A percentile compares a stretch with the other conserved stretches of the same genome.
phyloP scores from a whole-genome alignment of 2,113 vertebrate genomes.

The Trachemys scripta region DNA sequence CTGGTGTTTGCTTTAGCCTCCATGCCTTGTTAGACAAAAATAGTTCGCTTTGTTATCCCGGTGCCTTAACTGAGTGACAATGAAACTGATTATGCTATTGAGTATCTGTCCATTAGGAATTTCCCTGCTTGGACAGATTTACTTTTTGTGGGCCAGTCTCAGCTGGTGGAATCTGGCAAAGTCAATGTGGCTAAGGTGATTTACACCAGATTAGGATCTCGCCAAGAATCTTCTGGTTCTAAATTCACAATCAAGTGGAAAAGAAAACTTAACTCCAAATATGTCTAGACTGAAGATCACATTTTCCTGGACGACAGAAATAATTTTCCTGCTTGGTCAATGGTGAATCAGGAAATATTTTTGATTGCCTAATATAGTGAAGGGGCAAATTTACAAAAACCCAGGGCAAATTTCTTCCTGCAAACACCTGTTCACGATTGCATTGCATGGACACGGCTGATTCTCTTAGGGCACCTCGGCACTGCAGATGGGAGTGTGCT shows the following conservation, averaged over 20 bases:
- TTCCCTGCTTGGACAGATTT: neutral
- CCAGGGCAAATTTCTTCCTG: neutral
- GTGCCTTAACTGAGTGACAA: neutral
- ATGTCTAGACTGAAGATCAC: neutral
- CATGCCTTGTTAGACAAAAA: fast-evolving
- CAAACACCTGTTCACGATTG: too few relatives aligned
- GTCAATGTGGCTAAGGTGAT: neutral
- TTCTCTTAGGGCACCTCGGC: neutral
- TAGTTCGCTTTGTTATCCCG: fast-evolving
- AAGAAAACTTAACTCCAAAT: neutral
- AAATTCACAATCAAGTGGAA: neutral
- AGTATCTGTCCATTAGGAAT: neutral
- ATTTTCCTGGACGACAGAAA: neutral
- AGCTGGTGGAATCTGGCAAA: neutral
- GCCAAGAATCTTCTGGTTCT: neutral
- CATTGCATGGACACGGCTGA: neutral
- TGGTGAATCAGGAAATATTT: neutral
- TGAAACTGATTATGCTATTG: fast-evolving
- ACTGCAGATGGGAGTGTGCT: neutral
- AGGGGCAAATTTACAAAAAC: neutral
- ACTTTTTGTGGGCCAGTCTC: neutral
- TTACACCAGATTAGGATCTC: neutral
- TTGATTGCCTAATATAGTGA: neutral
- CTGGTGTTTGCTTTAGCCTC: slow-evolving; percentile 18
- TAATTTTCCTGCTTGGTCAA: neutral